These are phyloP conservation scores for Sarotherodon lohbergeri DNA, from an alignment of 2,113 vertebrate genomes.

Conservation along the genomic window DNA sequence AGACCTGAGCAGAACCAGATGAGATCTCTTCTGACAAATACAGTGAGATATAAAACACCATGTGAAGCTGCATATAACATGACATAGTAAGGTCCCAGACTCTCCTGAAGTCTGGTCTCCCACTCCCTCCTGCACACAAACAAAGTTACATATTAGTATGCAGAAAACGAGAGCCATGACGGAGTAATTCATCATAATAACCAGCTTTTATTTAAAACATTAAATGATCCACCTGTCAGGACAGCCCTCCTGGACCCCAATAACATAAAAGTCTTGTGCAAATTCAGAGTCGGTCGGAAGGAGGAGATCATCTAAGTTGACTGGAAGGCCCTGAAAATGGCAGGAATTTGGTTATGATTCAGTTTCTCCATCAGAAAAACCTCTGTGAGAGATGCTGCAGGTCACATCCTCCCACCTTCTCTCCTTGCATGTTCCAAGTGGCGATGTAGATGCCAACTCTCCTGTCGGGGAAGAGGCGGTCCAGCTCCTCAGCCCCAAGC, in stretches of 20 bases:
- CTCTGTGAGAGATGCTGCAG: neutral
- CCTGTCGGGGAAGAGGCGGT: conserved; percentile 88
- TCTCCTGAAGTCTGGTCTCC: conserved; percentile 93
- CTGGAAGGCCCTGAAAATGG: conserved; percentile 78
- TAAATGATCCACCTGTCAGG: conserved; percentile 82
- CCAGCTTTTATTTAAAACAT: neutral
- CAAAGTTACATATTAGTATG: neutral
- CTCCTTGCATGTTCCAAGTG: conserved; percentile 99
- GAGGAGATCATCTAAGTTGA: conserved; percentile 87
- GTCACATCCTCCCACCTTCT: conserved; percentile 73
- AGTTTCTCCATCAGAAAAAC: neutral
- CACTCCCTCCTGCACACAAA: conserved; percentile 83
- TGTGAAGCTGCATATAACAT: conserved; percentile 85
- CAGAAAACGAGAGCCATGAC: neutral
- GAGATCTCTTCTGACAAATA: conserved; percentile 92
- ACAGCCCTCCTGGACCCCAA: conserved; percentile 95
- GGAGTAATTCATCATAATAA: neutral
- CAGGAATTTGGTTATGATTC: neutral
- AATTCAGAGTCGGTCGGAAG: conserved; percentile 88
- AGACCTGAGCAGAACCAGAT: conserved; percentile 99
- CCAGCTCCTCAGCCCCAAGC: conserved; percentile 90
- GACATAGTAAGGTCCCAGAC: conserved; percentile 89
- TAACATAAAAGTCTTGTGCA: conserved; percentile 91
- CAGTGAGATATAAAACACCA: conserved; percentile 85
- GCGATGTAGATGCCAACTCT: conserved; percentile 83